These are phyloP conservation scores for Nesoenas mayeri DNA, from an alignment of 2,113 vertebrate genomes.

Conservation along the genomic window DNA sequence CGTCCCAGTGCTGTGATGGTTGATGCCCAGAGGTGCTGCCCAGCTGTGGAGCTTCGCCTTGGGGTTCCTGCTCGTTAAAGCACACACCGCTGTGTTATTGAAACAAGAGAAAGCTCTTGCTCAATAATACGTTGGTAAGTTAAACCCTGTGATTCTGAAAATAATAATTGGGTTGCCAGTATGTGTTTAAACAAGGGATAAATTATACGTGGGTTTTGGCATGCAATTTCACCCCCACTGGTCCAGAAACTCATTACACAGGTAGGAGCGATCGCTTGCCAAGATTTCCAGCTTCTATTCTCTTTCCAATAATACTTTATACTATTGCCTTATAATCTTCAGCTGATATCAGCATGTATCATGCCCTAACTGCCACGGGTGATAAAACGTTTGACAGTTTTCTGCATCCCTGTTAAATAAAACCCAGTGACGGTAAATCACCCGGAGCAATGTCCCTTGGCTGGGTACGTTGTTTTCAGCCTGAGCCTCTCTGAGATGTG, in stretches of 20 bases:
- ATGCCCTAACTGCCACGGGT: neutral
- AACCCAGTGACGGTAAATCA: conserved; percentile 32
- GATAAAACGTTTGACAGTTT: conserved; percentile 37
- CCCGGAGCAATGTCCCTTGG: neutral
- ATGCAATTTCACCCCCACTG: conserved; percentile 62
- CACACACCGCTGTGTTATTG: neutral
- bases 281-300: conserved; percentile 56
- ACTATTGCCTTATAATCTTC: conserved; percentile 41
- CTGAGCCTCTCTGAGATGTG: neutral
- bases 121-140: conserved; percentile 14
- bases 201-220: conserved; percentile 62
- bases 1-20: neutral
- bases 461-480: neutral
- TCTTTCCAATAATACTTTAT: conserved; percentile 15
- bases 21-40: neutral
- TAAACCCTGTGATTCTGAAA: conserved; percentile 34
- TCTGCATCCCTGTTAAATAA: conserved; percentile 24
- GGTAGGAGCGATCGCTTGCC: conserved; percentile 41
- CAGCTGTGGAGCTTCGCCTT: neutral
- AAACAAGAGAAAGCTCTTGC: conserved; percentile 7
- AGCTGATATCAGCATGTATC: conserved; percentile 42
- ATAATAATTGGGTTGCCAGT: conserved; percentile 17
- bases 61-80: neutral
- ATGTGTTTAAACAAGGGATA: conserved; percentile 64
- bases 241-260: conserved; percentile 65